Evolutionary conservation across 2,888 invertebrate genomes (phyloP).

Genomic region (Diarsia dahlii): DNA sequence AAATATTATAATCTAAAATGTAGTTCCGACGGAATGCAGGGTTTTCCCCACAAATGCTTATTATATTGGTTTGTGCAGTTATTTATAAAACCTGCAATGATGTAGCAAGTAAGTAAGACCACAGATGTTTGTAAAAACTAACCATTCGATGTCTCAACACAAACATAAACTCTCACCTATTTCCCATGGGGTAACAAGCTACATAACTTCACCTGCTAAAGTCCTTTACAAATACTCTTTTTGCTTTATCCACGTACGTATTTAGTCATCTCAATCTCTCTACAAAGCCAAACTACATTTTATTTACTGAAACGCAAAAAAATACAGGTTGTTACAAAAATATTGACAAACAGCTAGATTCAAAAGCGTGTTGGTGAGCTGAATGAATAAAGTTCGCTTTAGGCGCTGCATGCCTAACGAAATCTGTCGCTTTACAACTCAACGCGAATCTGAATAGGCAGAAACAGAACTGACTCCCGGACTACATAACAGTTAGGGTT

Average conservation of each 20-base stretch:
- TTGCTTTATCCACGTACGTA: neutral
- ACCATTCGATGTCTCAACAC: neutral
- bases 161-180: neutral
- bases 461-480: constrained; percentile 60
- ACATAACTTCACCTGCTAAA: no score
- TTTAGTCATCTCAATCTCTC: neutral
- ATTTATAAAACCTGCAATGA: no score
- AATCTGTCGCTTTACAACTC: constrained; percentile 67
- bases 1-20: neutral
- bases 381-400: constrained; percentile 59
- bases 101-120: no score
- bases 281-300: neutral
- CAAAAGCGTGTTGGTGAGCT: constrained; percentile 36
- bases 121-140: neutral
- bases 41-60: neutral
- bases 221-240: neutral
- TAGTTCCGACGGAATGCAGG: neutral
- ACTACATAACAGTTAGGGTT: constrained; percentile 47
- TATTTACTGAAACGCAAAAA: neutral
- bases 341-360: constrained; percentile 31
- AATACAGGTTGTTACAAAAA: constrained; percentile 5
- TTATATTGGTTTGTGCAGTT: neutral
- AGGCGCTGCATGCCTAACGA: constrained; percentile 59
- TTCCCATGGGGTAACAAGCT: neutral
- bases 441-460: constrained; percentile 67